Conservation (phyloP, 2,888 invertebrate genomes). For the Tetanocera ferruginea region DNA sequence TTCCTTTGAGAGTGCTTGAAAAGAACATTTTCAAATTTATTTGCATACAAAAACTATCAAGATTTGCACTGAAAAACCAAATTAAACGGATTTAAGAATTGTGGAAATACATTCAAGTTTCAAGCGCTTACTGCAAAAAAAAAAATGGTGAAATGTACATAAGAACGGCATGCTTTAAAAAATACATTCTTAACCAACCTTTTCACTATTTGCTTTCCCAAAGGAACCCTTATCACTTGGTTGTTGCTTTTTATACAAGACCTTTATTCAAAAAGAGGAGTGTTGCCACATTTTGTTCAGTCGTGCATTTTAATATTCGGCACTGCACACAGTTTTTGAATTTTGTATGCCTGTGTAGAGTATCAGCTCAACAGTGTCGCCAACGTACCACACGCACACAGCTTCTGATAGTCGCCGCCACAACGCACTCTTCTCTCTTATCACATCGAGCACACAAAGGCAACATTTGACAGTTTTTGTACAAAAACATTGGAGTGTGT, state of each 20-base stretch:
- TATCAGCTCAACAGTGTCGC: neutral
- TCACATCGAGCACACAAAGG: neutral
- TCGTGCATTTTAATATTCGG: neutral
- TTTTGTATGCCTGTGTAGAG: neutral
- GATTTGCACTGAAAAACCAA: neutral
- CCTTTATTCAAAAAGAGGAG: too few relatives aligned
- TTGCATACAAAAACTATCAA: neutral
- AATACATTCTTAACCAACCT: neutral
- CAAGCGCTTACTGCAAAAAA: neutral
- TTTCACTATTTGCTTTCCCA: neutral
- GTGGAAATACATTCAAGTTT: neutral
- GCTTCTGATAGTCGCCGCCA: conserved; percentile 9
- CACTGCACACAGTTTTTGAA: neutral
- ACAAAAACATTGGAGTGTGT: conserved; percentile 20
- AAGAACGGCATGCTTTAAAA: neutral
- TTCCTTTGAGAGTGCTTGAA: neutral
- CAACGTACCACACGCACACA: conserved; percentile 12
- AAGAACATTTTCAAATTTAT: neutral
- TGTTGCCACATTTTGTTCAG: neutral
- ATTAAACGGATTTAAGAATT: neutral
- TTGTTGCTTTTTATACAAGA: neutral
- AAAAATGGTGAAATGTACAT: neutral
- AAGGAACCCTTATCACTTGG: neutral
- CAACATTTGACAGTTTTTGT: conserved; percentile 29
- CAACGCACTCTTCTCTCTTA: conserved; percentile 7